A percentile compares a stretch with the other conserved stretches of the same genome.
Evolutionary conservation across 2,888 invertebrate species (phyloP).

Genomic region (Sepioteuthis lessoniana): DNA sequence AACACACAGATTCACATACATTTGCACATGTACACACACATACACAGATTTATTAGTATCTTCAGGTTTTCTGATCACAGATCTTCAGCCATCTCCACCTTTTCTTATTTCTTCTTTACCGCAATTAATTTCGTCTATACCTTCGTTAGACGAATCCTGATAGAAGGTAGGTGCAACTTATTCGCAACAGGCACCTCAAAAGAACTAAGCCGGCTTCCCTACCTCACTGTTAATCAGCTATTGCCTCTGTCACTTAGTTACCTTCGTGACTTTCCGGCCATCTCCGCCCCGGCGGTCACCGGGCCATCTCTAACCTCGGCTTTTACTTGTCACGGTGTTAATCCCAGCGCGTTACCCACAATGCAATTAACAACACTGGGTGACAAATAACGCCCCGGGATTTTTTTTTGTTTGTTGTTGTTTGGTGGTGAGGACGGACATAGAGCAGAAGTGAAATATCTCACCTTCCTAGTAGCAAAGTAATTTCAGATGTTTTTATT

Average conservation of each 20-base stretch:
- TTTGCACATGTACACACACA: neutral
- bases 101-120: neutral
- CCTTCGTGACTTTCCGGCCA: conserved; percentile 13
- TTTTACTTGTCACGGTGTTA: conserved; percentile 33
- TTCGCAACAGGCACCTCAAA: no score
- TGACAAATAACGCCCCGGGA: conserved; percentile 33
- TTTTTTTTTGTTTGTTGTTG: neutral
- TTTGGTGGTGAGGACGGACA: conserved; percentile 11
- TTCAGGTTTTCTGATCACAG: neutral
- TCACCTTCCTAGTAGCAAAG: conserved; percentile 33
- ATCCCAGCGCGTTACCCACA: neutral
- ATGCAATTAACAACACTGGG: conserved; percentile 20
- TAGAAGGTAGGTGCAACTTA: neutral
- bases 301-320: conserved; percentile 33
- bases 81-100: neutral
- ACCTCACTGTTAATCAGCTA: neutral
- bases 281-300: conserved; percentile 33
- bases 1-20: neutral
- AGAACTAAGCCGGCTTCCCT: neutral
- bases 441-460: neutral
- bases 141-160: neutral
- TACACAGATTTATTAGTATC: neutral
- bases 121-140: neutral
- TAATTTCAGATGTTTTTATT: conserved; percentile 18
- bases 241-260: neutral